Evolutionary conservation across 2,888 invertebrate species (phyloP), one percentile per base, ranked within the genome.

Genomic region (Cloeon dipterum): DNA sequence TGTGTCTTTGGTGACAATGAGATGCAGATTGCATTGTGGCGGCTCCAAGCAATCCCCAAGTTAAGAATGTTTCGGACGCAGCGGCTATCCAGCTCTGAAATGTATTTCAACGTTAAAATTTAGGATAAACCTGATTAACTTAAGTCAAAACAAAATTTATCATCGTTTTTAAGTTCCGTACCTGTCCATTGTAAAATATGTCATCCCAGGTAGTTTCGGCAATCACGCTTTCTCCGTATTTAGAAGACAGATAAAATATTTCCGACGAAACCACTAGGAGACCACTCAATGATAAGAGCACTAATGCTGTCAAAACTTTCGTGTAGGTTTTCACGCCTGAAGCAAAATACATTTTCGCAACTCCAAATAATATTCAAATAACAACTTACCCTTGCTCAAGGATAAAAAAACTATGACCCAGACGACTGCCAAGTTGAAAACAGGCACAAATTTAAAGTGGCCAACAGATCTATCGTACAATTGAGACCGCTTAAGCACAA

Each of bases 381-480:
- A 3, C 18, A n/a, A 20, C 42, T 37, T 45, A 65, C 65, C 86
- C 67, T 83, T 85, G 54, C 85, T 83, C 17, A 88, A 65, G 32
- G 79, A 73, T 17, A 88, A 70, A 51, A 88, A 88, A 5, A 86
- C 75, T 35, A 82, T 74, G 67, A 82, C 74, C 88, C 88, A 89
- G 17, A 86, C 74, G 4, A 88, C 76, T 1, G 82, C 82, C 53
- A 88, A 61, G 55, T 86, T 85, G 57, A 88, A 85, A 3, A 85
- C 82, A 43, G 85, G 70, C 63, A 88, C 82, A 57, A 86, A 85
- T 55, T 78, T 78, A 40, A 81, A 68, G 35, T 64, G 67, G 19
- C 74, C 73, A 38, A 67, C 66, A 8, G 55, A 50, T 35, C 46
- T 52, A 46, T 52, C 61, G 50, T 52, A 54, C 25, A 58, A 50